A percentile compares a stretch with the other conserved stretches of the same genome.
Conservation (phyloP, 2,888 invertebrate species). For the Lasioglossum leucozonium region DNA sequence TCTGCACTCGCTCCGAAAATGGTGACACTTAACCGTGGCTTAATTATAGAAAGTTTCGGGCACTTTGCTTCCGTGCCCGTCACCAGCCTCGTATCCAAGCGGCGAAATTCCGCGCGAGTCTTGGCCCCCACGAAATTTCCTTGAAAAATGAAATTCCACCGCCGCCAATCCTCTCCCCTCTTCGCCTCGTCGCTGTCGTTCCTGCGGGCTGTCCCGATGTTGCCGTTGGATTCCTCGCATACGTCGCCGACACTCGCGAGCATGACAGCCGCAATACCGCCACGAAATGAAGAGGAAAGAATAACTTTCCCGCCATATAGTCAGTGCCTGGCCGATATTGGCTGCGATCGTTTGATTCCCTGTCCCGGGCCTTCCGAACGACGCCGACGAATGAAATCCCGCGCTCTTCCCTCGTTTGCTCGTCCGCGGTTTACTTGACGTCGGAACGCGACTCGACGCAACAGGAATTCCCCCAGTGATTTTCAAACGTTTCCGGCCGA, state of each 20-base stretch:
- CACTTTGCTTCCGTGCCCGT: not conserved
- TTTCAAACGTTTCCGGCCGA: not conserved
- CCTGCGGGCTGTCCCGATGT: slow-evolving; percentile 6
- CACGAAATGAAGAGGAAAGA: slow-evolving; percentile 39
- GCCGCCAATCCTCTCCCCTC: not conserved
- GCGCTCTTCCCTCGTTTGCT: not conserved
- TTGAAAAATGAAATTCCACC: slow-evolving; percentile 71
- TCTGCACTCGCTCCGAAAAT: not conserved
- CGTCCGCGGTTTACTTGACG: not conserved
- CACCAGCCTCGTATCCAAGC: not conserved
- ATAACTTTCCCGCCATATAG: not conserved
- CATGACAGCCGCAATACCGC: slow-evolving; percentile 34
- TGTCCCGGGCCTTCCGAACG: not conserved
- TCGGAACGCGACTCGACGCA: not conserved
- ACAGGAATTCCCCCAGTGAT: not conserved
- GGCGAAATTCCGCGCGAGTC: slow-evolving; percentile 26
- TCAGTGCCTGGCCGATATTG: slow-evolving; percentile 17
- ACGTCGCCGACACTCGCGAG: slow-evolving; percentile 31
- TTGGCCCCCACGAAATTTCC: slow-evolving; percentile 51
- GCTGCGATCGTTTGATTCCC: slow-evolving; percentile 30
- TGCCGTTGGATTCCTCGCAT: slow-evolving; percentile 37
- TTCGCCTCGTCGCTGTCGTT: not conserved
- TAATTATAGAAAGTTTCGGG: slow-evolving; percentile 8
- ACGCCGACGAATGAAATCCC: slow-evolving; percentile 5
- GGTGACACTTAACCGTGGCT: not conserved